Evolutionary conservation across 2,797 vertebrate genomes (phyloP).

Genomic region (Coluber constrictor): DNA sequence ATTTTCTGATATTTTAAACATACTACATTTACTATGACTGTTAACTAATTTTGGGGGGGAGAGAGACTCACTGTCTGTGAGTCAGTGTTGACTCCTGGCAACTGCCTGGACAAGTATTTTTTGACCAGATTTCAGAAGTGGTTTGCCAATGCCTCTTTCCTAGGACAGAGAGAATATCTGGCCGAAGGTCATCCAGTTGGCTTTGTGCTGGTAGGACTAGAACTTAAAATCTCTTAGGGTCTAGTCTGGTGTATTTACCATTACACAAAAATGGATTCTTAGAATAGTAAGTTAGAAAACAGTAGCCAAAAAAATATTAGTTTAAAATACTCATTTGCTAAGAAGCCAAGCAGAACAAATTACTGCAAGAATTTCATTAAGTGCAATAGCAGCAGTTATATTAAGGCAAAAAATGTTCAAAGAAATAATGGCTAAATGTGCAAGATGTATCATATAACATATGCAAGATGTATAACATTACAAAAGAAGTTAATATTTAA

Average conservation of each 20-base stretch:
- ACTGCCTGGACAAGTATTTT: not conserved
- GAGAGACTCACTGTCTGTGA: not conserved
- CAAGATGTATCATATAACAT: not conserved
- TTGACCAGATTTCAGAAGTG: not conserved
- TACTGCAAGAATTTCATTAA: not conserved
- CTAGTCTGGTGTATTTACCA: not conserved
- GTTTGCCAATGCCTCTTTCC: not conserved
- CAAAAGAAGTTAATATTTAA: not conserved
- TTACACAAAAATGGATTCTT: not conserved
- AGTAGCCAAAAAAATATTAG: not conserved
- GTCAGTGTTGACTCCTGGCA: not conserved
- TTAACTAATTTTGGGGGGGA: not conserved
- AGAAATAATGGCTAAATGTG: not conserved
- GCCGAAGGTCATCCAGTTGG: not conserved
- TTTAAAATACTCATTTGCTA: not conserved
- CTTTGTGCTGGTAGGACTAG: not conserved
- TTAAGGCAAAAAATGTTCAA: not conserved
- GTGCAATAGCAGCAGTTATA: not conserved
- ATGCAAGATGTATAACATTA: not conserved
- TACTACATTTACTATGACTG: not conserved
- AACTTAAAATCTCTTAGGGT: not conserved
- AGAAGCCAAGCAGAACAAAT: not conserved
- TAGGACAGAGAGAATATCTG: not conserved
- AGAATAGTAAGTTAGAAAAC: not conserved
- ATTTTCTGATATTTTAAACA: not conserved